phyloP scores from a whole-genome alignment of 2,888 invertebrate genomes.

The Nymphalis urticae region DNA sequence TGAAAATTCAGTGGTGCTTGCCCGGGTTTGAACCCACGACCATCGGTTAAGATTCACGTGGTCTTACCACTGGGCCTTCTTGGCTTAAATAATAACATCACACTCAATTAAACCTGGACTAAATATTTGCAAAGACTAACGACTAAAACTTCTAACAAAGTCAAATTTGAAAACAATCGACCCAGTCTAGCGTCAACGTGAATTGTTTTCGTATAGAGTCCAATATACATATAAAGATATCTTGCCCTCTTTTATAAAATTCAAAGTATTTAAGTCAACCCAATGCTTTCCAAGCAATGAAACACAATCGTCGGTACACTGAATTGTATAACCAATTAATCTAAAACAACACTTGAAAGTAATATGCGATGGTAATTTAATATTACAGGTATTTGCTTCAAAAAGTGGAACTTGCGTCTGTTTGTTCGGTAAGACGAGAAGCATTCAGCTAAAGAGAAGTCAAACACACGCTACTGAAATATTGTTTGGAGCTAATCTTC shows the following conservation, averaged over 20 bases:
- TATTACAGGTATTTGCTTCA: constrained; percentile 34
- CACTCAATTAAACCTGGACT: too few relatives aligned
- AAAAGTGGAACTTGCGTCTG: constrained; percentile 34
- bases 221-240: too few relatives aligned
- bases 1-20: too few relatives aligned
- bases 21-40: too few relatives aligned
- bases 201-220: too few relatives aligned
- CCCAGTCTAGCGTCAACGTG: too few relatives aligned
- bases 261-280: neutral
- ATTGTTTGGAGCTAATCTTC: constrained; percentile 34
- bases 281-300: neutral
- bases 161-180: neutral
- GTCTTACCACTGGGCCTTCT: too few relatives aligned
- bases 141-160: too few relatives aligned
- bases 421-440: constrained; percentile 37
- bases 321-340: constrained; percentile 30
- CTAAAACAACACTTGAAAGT: constrained; percentile 31
- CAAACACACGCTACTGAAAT: constrained; percentile 38
- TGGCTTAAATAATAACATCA: too few relatives aligned
- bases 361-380: constrained; percentile 33
- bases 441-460: constrained; percentile 34
- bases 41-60: too few relatives aligned
- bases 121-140: too few relatives aligned
- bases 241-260: too few relatives aligned
- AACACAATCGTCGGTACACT: constrained; percentile 20